These are phyloP conservation scores for Chironomus tentans DNA, from an alignment of 2,888 invertebrate genomes.

Conservation along the genomic window DNA sequence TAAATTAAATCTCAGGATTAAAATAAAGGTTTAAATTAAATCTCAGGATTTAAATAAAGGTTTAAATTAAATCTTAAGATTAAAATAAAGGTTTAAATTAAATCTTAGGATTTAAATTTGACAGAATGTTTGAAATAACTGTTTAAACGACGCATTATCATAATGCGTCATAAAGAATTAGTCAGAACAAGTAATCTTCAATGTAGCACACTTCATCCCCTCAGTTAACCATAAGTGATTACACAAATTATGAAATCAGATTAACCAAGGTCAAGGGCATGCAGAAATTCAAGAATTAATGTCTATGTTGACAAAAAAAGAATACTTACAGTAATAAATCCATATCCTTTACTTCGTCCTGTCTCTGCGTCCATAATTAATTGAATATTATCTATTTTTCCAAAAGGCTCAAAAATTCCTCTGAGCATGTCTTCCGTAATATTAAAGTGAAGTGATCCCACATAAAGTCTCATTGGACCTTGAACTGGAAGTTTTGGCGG, in stretches of 20 bases:
- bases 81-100: too few species aligned
- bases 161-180: neutral
- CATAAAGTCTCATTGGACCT: constrained; percentile 94
- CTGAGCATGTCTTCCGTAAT: constrained; percentile 98
- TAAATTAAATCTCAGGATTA: too few species aligned
- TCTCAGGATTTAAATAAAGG: too few species aligned
- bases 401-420: constrained; percentile 98
- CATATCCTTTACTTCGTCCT: constrained; percentile 92
- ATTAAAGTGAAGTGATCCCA: constrained; percentile 95
- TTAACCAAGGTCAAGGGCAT: constrained; percentile 27
- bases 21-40: too few species aligned
- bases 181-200: neutral
- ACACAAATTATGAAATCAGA: neutral
- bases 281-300: neutral
- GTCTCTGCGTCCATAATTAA: constrained; percentile 93
- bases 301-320: too few species aligned
- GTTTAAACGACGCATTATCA: neutral
- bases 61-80: too few species aligned
- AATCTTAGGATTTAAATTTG: neutral
- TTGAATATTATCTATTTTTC: constrained; percentile 91
- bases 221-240: constrained; percentile 7
- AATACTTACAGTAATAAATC: constrained; percentile 82
- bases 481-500: constrained; percentile 78
- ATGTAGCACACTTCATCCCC: constrained; percentile 27
- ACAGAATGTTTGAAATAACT: constrained; percentile 14